Conservation (phyloP, 1,140 invertebrate species). For the Ylistrum balloti region DNA sequence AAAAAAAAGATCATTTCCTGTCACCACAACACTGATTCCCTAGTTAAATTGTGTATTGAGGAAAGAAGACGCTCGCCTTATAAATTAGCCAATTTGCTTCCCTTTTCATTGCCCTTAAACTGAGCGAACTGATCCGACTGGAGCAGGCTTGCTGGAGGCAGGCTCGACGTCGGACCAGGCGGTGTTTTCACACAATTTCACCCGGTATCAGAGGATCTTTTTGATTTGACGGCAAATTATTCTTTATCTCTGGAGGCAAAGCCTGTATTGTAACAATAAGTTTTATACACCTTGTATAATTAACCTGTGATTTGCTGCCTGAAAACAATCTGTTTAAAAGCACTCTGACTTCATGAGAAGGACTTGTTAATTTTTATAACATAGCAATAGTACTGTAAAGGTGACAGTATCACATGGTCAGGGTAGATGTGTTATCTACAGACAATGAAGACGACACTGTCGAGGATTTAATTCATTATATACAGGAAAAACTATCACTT, state of each 20-base stretch:
- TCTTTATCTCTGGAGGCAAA: neutral
- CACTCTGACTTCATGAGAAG: neutral
- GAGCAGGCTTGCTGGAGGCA: conserved; percentile 21
- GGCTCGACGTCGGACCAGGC: conserved; percentile 16
- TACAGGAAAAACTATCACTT: neutral
- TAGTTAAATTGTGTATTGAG: conserved; percentile 34
- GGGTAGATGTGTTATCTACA: neutral
- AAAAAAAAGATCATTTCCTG: conserved; percentile 39
- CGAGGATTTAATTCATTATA: neutral
- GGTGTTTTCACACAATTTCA: neutral
- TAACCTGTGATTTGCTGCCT: neutral
- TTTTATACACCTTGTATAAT: neutral
- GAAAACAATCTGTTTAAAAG: neutral
- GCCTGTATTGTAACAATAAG: neutral
- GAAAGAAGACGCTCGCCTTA: neutral
- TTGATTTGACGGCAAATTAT: neutral
- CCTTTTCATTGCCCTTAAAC: conserved; percentile 39
- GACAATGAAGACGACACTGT: too few relatives aligned
- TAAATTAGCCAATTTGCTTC: conserved; percentile 39
- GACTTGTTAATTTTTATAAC: neutral
- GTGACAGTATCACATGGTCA: neutral
- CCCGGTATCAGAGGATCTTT: neutral
- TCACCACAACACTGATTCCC: conserved; percentile 11
- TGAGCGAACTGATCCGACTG: neutral
- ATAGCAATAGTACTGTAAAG: neutral